Conservation (phyloP, 2,113 vertebrate genomes). For the Felis catus region F.catus_Fca126_mat1.0 CM031412.1:181452001-181452500, state of each 20-base stretch:
- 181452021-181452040: not conserved
- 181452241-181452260: constrained; percentile 24
- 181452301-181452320: constrained; percentile 50
- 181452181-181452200: not conserved
- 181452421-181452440: constrained; percentile 55
- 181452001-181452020: not conserved
- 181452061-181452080: not conserved
- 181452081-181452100: not conserved
- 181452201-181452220: not conserved
- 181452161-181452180: constrained; percentile 9
- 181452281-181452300: constrained; percentile 55
- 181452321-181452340: constrained; percentile 56
- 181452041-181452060: not conserved
- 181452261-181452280: constrained; percentile 12
- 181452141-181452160: constrained; percentile 14
- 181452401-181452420: constrained; percentile 53
- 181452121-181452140: constrained; percentile 30
- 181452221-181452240: not conserved
- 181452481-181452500: constrained; percentile 17
- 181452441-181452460: constrained; percentile 48
- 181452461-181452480: not conserved
- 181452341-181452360: constrained; percentile 61
- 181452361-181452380: constrained; percentile 23
- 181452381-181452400: not conserved
- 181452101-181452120: constrained; percentile 36